phyloP scores from a whole-genome alignment of 1,140 invertebrate genomes.

The Heliconius himera region DNA sequence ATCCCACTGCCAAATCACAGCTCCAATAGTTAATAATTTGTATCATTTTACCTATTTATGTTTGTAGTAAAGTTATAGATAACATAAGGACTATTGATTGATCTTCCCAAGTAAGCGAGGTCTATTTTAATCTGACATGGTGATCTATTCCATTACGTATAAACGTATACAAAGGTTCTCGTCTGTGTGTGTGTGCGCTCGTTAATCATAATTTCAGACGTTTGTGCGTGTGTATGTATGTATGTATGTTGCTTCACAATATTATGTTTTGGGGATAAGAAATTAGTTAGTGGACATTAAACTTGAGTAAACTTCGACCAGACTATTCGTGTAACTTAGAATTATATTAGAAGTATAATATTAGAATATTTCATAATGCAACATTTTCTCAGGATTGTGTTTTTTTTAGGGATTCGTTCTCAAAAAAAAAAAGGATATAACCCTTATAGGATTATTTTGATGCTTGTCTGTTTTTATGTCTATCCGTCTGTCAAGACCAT shows the following conservation, averaged over 20 bases:
- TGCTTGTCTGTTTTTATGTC: no score
- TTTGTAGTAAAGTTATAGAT: constrained; percentile 21
- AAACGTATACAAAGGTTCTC: constrained; percentile 46
- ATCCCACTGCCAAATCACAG: no score
- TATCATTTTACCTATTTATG: neutral
- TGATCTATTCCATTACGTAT: constrained; percentile 72
- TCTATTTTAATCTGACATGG: constrained; percentile 65
- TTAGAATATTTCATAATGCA: no score
- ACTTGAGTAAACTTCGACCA: constrained; percentile 55
- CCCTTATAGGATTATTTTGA: no score
- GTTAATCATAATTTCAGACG: constrained; percentile 81
- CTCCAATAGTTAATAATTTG: neutral
- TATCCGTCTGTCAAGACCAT: no score
- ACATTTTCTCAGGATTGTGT: no score
- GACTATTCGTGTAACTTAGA: neutral
- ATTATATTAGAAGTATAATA: no score
- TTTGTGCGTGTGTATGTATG: constrained; percentile 79
- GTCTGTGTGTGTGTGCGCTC: constrained; percentile 70
- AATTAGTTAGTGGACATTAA: constrained; percentile 82
- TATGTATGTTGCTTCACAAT: constrained; percentile 76
- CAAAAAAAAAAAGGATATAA: no score
- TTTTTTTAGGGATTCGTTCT: no score
- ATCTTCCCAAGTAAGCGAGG: constrained; percentile 47
- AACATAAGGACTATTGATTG: constrained; percentile 59
- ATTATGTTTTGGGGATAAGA: constrained; percentile 81